phyloP scores from a whole-genome alignment of 2,888 invertebrate species.

The Coleophora deauratella region DNA sequence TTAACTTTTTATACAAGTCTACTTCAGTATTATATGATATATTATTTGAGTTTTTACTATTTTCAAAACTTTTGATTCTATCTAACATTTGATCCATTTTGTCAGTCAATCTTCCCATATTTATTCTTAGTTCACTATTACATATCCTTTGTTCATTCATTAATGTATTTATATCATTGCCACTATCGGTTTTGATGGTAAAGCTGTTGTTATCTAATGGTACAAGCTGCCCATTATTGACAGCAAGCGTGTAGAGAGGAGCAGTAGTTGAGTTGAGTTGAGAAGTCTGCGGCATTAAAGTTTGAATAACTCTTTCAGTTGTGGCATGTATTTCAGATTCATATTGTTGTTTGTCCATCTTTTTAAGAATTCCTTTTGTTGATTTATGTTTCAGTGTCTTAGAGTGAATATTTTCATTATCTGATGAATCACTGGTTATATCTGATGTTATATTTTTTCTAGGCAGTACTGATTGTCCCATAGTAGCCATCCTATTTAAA shows the following conservation, averaged over 20 bases:
- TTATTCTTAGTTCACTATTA: conserved; percentile 58
- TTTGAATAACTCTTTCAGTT: conserved; percentile 22
- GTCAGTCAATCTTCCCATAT: conserved; percentile 49
- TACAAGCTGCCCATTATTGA: conserved; percentile 36
- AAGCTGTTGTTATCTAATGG: conserved; percentile 31
- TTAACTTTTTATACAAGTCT: conserved; percentile 44
- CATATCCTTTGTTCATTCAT: conserved; percentile 55
- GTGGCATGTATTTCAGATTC: conserved; percentile 23
- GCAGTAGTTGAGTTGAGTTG: conserved; percentile 18
- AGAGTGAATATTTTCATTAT: conserved; percentile 31
- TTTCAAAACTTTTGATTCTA: conserved; percentile 32
- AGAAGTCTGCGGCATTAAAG: conserved; percentile 17
- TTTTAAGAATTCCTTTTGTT: conserved; percentile 21
- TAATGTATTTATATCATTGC: conserved; percentile 37
- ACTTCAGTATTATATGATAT: conserved; percentile 27
- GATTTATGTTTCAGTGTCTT: conserved; percentile 42
- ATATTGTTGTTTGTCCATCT: conserved; percentile 15
- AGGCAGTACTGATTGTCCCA: conserved; percentile 62
- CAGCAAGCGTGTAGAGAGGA: conserved; percentile 17
- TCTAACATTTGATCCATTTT: conserved; percentile 46
- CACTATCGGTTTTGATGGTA: conserved; percentile 19
- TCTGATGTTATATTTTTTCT: conserved; percentile 22
- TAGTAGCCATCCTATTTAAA: conserved; percentile 55
- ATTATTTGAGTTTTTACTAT: conserved; percentile 18
- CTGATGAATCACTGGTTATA: conserved; percentile 52